Evolutionary conservation across 2,797 vertebrate genomes (phyloP), one percentile per base, ranked within the genome.

Genomic region (Zenarchopterus dispar): DNA sequence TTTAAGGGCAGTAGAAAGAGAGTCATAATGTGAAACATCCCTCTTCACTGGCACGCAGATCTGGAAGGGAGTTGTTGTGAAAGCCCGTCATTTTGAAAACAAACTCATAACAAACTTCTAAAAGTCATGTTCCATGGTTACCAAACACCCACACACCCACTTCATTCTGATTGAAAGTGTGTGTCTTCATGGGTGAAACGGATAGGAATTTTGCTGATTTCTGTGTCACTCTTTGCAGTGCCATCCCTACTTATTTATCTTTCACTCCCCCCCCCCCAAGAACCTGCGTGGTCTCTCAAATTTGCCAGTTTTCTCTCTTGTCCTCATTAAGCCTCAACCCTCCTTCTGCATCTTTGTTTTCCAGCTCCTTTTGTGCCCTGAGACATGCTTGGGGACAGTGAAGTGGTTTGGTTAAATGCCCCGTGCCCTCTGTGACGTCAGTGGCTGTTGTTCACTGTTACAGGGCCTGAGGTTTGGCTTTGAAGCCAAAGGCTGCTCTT

Each of bases 71-170:
- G 80, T 74, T 88, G 85, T 81, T 84, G 76, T 85, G 73, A 84
- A 71, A 78, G 80, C 53, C 77, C 84, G 78, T 86, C 83, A 87
- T 81, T 84, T 75, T 73, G 67, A 86, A 88, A 90, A 87, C 83
- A 84, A 83, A 88, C 86, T 80, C 82, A 86, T 67, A 81, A 88
- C 78, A 84, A 86, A 86, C 82, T 83, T 79, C 78, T 78, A 72
- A 81, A 59, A 86, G 80, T 62, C 22, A 19, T 84, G 85, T 82
- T 85, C 84, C 78, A 81, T 82, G 83, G 83, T 84, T 87, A 87
- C 89, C 75, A 60, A 59, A 73, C 53, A 63, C 56, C 50, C 63
- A 47, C 56, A 62, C 1, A 9, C 47, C 51, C 54, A 56, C 56
- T 65, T 60, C 8, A 5, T 45, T 65, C 62, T 54, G 62, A 81